A percentile compares a stretch with the other conserved stretches of the same genome.
Evolutionary conservation across 2,797 vertebrate species (phyloP).

Genomic region (Phyllotis vaccarum): DNA sequence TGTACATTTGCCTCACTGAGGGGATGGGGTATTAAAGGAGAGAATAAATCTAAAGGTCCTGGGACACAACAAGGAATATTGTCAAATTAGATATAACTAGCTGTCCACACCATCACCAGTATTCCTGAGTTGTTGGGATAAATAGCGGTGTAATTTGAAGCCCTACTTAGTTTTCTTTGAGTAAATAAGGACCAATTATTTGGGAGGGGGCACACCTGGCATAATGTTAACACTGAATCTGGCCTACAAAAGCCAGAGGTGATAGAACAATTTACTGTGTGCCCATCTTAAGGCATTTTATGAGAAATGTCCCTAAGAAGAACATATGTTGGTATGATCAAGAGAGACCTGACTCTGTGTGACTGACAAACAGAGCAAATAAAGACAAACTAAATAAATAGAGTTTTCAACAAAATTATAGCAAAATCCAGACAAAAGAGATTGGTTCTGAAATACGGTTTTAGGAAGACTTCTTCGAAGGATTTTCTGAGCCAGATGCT

Average conservation of each 20-base stretch:
- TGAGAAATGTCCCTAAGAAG: not conserved
- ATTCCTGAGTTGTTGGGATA: not conserved
- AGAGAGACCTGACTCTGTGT: not conserved
- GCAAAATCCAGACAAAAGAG: not conserved
- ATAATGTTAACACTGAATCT: not conserved
- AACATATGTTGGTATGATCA: not conserved
- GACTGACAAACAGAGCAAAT: not conserved
- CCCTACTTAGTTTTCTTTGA: not conserved
- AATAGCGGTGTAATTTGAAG: not conserved
- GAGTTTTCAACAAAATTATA: not conserved
- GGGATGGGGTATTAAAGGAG: not conserved
- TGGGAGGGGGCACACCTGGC: not conserved
- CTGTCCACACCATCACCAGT: not conserved
- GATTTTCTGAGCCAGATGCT: constrained; percentile 35
- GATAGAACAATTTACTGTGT: not conserved
- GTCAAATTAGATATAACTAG: not conserved
- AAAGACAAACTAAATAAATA: not conserved
- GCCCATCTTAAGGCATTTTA: not conserved
- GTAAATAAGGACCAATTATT: not conserved
- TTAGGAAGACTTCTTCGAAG: not conserved
- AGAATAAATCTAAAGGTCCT: constrained; percentile 15
- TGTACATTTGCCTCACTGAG: not conserved
- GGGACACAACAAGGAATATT: not conserved
- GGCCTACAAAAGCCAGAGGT: constrained; percentile 7
- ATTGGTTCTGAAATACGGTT: not conserved